Evolutionary conservation across 1,140 invertebrate genomes (phyloP).

Genomic region (Asobara japonica): DNA sequence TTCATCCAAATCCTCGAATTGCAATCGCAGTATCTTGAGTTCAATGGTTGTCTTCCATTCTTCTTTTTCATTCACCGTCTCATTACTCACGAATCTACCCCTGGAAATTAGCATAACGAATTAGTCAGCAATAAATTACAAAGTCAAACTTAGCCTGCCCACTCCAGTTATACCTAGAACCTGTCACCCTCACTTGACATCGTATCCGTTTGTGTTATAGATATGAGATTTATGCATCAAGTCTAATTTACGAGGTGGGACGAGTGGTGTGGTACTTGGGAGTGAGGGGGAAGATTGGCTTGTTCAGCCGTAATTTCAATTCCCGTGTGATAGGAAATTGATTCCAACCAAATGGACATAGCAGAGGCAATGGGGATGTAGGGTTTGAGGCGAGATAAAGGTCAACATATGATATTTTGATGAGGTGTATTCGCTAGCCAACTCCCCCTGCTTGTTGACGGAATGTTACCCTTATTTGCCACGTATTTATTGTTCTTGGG

Average conservation of each 20-base stretch:
- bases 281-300: not conserved
- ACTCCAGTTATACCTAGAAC: not conserved
- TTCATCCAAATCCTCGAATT: constrained; percentile 73
- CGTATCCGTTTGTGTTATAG: constrained; percentile 1
- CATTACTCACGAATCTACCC: constrained; percentile 68
- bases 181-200: not conserved
- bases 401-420: not conserved
- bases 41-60: constrained; percentile 69
- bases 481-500: too few species aligned
- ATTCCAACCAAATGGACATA: not conserved
- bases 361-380: not conserved
- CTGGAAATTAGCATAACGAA: constrained; percentile 51
- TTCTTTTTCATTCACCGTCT: constrained; percentile 55
- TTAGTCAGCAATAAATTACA: constrained; percentile 31
- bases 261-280: too few species aligned
- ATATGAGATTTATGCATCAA: constrained; percentile 12
- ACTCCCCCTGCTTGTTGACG: too few species aligned
- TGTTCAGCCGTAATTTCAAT: constrained; percentile 11
- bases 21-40: constrained; percentile 73
- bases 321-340: constrained; percentile 13
- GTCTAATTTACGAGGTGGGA: not conserved
- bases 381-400: not conserved
- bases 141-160: not conserved
- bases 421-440: not conserved
- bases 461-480: too few species aligned